Evolutionary conservation across 2,888 invertebrate species (phyloP), one percentile per base, ranked within the genome.

Genomic region (Eristalis tenax): DNA sequence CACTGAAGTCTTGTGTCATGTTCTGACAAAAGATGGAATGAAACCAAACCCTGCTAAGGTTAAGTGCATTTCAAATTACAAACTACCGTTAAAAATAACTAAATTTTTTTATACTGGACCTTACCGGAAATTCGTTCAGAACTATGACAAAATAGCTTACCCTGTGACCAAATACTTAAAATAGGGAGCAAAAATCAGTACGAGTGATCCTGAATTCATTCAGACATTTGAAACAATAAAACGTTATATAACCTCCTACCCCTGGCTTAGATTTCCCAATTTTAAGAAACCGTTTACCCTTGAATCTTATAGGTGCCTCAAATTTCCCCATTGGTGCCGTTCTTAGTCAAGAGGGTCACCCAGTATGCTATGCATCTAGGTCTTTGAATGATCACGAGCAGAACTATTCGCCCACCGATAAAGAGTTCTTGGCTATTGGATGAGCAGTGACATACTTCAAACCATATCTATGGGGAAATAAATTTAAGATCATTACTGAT

Each of bases 271-370:
- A 56, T 68, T 61, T 13, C 83, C 83, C 11, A 68, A 83, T 69
- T 78, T 78, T 38, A 26, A 43, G 23, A 83, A 78, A 43, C 40
- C 50, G 32, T 78, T 78, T 69, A 63, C 56, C 4, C 64, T 71
- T 22, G 57, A n/a, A 26, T 2, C 4, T 73, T 28, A 66, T 50
- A 8, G 68, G 64, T 59, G 61, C 13, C 1, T 43, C 15, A 5
- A 43, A 43, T n/a, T 22, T 59, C 73, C 2, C 50, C 73, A 32
- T 40, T 13, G 74, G 69, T 13, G 73, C 73, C 2, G 69, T 68
- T 1, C 40, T 77, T 38, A 65, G 15, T n/a, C 40, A 65, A 22
- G 13, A 18, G 22, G 65, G 40, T 11, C 38, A 61, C 35, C 59
- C 35, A 18, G n/a, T 50, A 6, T n/a, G 43, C 15, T 43, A 43